Percentiles rank a stretch among this genome's conserved stretches.
phyloP scores from a whole-genome alignment of 2,888 invertebrate species.

The Mylabris sibirica region DNA sequence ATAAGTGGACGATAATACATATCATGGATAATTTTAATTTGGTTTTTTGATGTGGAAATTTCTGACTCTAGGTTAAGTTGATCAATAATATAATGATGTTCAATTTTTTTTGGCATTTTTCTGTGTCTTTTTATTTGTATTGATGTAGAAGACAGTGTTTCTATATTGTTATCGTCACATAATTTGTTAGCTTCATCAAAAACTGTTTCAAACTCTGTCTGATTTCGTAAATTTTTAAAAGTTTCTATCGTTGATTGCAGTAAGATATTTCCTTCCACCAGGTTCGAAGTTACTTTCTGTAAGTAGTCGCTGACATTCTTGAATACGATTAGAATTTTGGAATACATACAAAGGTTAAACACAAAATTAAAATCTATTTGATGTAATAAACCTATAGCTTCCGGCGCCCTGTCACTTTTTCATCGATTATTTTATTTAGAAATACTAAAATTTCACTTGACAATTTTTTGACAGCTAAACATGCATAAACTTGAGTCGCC shows the following conservation, averaged over 20 bases:
- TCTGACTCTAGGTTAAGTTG: not conserved
- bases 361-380: conserved; percentile 27
- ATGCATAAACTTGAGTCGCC: conserved; percentile 26
- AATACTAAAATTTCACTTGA: conserved; percentile 21
- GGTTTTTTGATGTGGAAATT: not conserved
- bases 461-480: conserved; percentile 21
- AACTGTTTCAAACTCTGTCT: no score
- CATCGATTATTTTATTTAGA: conserved; percentile 18
- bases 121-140: no score
- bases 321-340: conserved; percentile 18
- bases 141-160: no score
- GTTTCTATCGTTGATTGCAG: no score
- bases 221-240: no score
- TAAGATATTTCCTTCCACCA: no score
- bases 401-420: conserved; percentile 17
- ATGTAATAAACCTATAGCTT: conserved; percentile 24
- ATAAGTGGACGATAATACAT: not conserved
- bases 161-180: no score
- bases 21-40: no score
- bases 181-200: no score
- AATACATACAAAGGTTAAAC: conserved; percentile 22
- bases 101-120: no score
- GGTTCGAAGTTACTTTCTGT: conserved; percentile 22
- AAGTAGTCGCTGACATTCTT: conserved; percentile 27
- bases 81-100: no score